phyloP scores from a whole-genome alignment of 2,113 vertebrate species.

The Mobula birostris region DNA sequence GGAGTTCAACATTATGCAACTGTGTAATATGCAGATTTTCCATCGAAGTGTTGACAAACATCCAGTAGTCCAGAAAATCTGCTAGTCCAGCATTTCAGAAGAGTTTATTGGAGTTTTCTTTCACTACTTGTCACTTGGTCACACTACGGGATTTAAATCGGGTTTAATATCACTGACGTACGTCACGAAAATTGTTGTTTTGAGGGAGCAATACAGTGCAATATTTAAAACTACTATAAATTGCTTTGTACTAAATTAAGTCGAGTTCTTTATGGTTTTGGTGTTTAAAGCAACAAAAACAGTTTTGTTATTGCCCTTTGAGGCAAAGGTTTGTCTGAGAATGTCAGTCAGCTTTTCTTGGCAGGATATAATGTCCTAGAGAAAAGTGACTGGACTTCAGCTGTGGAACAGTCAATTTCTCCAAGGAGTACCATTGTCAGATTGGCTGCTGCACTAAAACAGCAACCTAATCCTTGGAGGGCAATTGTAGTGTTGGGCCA shows the following conservation, averaged over 20 bases:
- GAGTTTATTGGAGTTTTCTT: neutral
- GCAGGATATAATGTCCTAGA: neutral
- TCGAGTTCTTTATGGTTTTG: no score
- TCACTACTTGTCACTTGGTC: neutral
- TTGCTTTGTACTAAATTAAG: no score
- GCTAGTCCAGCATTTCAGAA: no score
- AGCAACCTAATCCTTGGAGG: neutral
- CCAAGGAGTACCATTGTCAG: neutral
- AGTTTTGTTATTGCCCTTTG: neutral
- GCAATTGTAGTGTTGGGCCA: neutral
- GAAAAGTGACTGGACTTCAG: neutral
- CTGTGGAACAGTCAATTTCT: neutral
- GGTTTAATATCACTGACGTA: neutral
- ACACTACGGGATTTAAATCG: no score
- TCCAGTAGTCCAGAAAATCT: no score
- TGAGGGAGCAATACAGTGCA: no score
- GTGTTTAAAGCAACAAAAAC: neutral
- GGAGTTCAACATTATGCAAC: no score
- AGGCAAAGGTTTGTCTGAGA: neutral
- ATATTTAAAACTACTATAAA: no score
- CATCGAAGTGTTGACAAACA: no score
- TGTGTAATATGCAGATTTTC: no score
- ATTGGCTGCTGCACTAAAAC: neutral
- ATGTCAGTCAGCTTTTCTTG: conserved; percentile 17
- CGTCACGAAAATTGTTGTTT: no score